These are phyloP conservation scores for Eupithecia subumbrata DNA, from an alignment of 2,888 invertebrate genomes.

Conservation along the genomic window DNA sequence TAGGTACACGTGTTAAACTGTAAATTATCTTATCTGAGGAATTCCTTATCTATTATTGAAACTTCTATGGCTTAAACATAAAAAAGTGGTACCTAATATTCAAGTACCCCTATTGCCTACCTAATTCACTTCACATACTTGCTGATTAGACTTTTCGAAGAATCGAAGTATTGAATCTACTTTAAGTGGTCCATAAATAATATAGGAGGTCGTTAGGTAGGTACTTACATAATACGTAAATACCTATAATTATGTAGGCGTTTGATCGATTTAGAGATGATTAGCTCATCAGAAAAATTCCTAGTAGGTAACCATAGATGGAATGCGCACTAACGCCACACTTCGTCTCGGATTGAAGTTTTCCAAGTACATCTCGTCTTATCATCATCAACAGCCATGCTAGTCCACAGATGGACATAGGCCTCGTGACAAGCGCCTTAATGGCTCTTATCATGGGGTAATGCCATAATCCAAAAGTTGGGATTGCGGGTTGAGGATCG, in stretches of 20 bases:
- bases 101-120: conserved; percentile 4
- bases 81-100: not conserved
- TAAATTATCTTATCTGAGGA: not conserved
- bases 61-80: not conserved
- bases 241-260: not conserved
- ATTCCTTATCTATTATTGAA: not conserved
- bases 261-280: not conserved
- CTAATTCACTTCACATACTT: not conserved
- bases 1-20: not conserved
- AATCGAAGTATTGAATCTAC: not conserved
- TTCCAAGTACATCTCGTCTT: not conserved
- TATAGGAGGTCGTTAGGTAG: too few relatives aligned
- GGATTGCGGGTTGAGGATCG: not conserved
- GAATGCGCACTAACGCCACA: not conserved
- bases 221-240: not conserved
- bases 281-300: not conserved
- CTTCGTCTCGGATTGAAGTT: not conserved
- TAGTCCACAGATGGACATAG: not conserved
- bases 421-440: not conserved
- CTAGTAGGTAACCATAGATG: too few relatives aligned
- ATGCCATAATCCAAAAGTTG: not conserved
- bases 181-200: not conserved
- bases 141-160: not conserved
- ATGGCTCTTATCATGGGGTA: not conserved
- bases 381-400: too few relatives aligned